A percentile compares a stretch with the other conserved stretches of the same genome.
Conservation (phyloP, 1,140 invertebrate genomes). For the Cataglyphis hispanica region DNA sequence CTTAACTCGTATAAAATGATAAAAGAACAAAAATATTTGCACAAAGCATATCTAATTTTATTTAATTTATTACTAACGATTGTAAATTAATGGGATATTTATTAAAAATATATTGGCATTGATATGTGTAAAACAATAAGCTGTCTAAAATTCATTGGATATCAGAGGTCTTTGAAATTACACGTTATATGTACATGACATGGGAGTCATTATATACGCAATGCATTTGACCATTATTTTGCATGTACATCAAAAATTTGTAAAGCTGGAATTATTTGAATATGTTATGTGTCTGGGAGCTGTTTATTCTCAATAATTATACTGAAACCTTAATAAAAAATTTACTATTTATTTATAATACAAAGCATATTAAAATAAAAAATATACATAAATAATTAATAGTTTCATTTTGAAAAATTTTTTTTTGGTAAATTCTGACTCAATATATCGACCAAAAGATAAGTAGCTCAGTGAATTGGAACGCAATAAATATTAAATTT, state of each 20-base stretch:
- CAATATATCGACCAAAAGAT: too few relatives aligned
- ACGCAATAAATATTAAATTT: too few relatives aligned
- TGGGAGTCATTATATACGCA: background rate
- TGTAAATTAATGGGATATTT: background rate
- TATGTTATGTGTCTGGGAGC: background rate
- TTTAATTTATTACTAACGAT: slow-evolving; percentile 14
- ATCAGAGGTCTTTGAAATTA: slow-evolving; percentile 20
- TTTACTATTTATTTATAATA: slow-evolving; percentile 25
- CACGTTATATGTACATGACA: background rate
- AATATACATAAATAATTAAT: background rate
- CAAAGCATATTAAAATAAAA: background rate
- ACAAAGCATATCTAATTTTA: background rate
- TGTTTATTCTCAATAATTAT: background rate
- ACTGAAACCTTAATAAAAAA: background rate
- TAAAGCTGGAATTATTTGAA: background rate
- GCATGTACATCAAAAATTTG: slow-evolving; percentile 3
- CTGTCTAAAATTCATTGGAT: slow-evolving; percentile 21
- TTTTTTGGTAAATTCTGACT: background rate
- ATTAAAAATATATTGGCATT: background rate
- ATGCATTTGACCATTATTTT: slow-evolving; percentile 1
- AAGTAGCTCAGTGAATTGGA: too few relatives aligned
- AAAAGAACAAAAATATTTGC: background rate
- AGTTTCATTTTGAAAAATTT: background rate
- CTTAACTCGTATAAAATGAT: background rate
- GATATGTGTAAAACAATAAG: background rate